Evolutionary conservation across 2,113 vertebrate genomes (phyloP), one percentile per base, ranked within the genome.

Genomic region (Catharus minimus): DNA sequence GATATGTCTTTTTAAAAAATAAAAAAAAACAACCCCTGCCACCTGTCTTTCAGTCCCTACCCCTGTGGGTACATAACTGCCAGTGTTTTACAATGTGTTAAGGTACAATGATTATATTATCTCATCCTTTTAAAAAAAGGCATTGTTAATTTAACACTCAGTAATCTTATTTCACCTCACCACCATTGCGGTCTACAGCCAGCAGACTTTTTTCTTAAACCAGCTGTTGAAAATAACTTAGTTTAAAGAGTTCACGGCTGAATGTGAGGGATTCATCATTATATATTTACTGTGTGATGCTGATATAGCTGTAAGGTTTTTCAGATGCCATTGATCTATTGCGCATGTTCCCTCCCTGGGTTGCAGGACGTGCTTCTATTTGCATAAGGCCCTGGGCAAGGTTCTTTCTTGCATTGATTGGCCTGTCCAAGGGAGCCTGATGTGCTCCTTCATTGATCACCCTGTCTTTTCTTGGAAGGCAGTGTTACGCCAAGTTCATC

Each of bases 351-450:
- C 98, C 98, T 99, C 98, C 98, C 96, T 96, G 97, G 98, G 98
- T 99, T 99, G 98, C 98, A 96, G 97, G 98, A 99, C 97, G 98
- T 99, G 98, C 98, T 98, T 98, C 98, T 98, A 99, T 99, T 99
- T 99, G 98, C 99, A 99, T 99, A 99, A 99, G 98, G 99, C 99
- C 99, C 98, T 99, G 98, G 99, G 99, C 99, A 99, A 99, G 99
- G 99, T 99, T 99, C 98, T 99, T 99, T 99, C 98, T 98, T 97
- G 97, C 98, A 99, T 99, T 99, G 99, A 99, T 99, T 99, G 98
- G 98, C 98, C 98, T 98, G 99, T 99, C 98, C 98, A 98, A 98
- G 98, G 98, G 98, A 98, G 98, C 97, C 98, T 98, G 97, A 98
- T 98, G 98, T 98, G 98, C 98, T 98, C 97, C 98, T 97, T 96